Evolutionary conservation across 2,113 vertebrate species (phyloP).

Genomic region (Silurus glanis): DNA sequence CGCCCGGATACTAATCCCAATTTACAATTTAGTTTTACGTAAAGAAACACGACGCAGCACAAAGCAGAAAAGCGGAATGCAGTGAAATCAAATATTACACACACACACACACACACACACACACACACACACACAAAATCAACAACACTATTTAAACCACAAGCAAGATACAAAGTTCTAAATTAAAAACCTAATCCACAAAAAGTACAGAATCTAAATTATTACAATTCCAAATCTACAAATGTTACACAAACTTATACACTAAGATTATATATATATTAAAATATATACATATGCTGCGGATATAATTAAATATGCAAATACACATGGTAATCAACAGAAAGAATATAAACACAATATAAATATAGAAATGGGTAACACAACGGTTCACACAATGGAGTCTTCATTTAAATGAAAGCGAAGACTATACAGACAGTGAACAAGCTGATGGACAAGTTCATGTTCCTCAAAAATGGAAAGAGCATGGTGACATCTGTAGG

Average conservation of each 20-base stretch:
- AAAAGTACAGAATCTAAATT: not conserved
- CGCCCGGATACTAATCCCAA: not conserved
- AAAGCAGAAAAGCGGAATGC: not conserved
- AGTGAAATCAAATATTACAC: too few relatives aligned
- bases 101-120: too few relatives aligned
- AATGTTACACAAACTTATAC: not conserved
- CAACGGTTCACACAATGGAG: not conserved
- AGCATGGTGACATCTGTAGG: conserved; percentile 11
- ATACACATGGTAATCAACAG: not conserved
- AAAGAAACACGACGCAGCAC: not conserved
- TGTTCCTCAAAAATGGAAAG: not conserved
- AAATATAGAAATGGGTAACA: not conserved
- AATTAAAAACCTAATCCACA: too few relatives aligned
- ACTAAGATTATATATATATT: not conserved
- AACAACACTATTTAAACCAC: too few relatives aligned
- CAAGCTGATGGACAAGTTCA: not conserved
- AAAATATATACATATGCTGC: not conserved
- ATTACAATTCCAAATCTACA: not conserved
- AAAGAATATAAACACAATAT: not conserved
- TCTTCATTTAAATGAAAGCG: not conserved
- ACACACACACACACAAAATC: too few relatives aligned
- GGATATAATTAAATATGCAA: not conserved
- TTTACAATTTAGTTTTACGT: not conserved
- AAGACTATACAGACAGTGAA: not conserved
- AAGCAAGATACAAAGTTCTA: too few relatives aligned